phyloP scores from a whole-genome alignment of 2,888 invertebrate species.

The Hemistola chrysoprasaria region DNA sequence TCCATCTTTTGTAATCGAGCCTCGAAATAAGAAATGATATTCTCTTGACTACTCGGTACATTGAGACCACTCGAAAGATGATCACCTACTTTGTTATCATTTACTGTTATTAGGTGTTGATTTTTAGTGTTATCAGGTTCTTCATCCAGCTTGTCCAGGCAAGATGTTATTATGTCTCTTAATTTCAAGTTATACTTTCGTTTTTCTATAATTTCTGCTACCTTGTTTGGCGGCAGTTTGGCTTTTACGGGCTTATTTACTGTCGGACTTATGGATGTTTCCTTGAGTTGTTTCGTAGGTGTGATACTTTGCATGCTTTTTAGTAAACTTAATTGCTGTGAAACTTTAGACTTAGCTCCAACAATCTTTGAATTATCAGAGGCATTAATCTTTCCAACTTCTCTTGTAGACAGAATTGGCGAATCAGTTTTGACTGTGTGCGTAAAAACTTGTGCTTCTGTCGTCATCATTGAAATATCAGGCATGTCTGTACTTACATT shows the following conservation, averaged over 20 bases:
- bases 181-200: conserved; percentile 70
- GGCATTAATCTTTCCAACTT: too few relatives aligned
- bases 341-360: too few relatives aligned
- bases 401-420: too few relatives aligned
- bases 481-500: too few relatives aligned
- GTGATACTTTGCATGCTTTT: neutral
- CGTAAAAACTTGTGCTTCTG: too few relatives aligned
- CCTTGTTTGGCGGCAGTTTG: conserved; percentile 57
- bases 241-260: conserved; percentile 31
- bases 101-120: too few relatives aligned
- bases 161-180: conserved; percentile 61
- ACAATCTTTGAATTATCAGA: too few relatives aligned
- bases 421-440: too few relatives aligned
- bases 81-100: conserved; percentile 7
- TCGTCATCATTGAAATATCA: too few relatives aligned
- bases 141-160: conserved; percentile 52
- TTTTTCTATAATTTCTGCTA: conserved; percentile 64
- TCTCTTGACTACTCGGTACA: conserved; percentile 39
- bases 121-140: conserved; percentile 25
- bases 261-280: conserved; percentile 1
- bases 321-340: too few relatives aligned
- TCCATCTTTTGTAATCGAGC: conserved; percentile 63
- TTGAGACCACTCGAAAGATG: conserved; percentile 32
- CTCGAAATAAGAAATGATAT: conserved; percentile 55
- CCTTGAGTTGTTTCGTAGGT: neutral